Conservation (phyloP, 1,140 invertebrate genomes). For the Lepidurus arcticus region DNA sequence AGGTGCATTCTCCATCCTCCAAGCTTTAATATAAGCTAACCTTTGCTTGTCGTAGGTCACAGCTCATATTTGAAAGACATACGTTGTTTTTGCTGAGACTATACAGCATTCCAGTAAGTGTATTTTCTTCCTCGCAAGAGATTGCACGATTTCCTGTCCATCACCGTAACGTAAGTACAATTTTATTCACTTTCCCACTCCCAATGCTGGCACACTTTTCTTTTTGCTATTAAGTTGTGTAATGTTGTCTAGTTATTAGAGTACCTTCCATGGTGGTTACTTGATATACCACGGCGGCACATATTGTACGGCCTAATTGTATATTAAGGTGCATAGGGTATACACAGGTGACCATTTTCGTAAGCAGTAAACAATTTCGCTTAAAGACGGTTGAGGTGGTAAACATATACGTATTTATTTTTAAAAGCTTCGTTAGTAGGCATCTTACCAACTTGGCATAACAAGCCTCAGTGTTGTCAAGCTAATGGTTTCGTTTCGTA, state of each 20-base stretch:
- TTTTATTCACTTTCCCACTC: not conserved
- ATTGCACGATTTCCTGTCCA: not conserved
- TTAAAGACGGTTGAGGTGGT: not conserved
- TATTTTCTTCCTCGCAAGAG: not conserved
- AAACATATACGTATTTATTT: not conserved
- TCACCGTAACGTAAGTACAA: constrained; percentile 5
- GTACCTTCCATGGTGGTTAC: too few species aligned
- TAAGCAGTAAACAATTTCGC: not conserved
- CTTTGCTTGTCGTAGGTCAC: not conserved
- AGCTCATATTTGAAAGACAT: not conserved
- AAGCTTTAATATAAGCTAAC: constrained; percentile 6
- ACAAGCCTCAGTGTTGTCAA: not conserved
- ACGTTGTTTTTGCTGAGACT: not conserved
- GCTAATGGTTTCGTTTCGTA: constrained; percentile 4
- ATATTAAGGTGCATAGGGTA: too few species aligned
- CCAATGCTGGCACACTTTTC: not conserved
- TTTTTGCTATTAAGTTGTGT: not conserved
- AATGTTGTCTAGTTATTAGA: too few species aligned
- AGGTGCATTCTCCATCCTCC: not conserved
- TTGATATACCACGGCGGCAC: too few species aligned
- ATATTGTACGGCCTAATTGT: too few species aligned
- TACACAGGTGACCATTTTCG: too few species aligned
- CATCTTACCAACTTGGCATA: not conserved
- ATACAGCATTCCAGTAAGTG: not conserved
- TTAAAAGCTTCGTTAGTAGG: not conserved